These are phyloP conservation scores for Phoenoteleia sp. DNA, from an alignment of 2,888 invertebrate genomes.

Conservation along the genomic window DNA sequence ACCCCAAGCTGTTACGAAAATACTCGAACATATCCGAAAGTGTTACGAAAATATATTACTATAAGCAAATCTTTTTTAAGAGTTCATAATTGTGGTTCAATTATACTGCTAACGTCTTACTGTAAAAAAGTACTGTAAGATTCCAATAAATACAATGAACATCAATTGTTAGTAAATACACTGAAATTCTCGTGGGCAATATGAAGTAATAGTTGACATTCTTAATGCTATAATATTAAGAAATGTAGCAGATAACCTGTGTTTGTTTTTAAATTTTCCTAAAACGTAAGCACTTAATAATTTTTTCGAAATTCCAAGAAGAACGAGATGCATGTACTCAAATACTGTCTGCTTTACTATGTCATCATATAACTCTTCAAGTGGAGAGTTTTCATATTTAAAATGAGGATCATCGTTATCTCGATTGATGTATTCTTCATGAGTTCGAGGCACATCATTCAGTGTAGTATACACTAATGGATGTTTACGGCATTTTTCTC, in stretches of 20 bases:
- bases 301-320: slow-evolving; percentile 21
- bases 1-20: too few species aligned
- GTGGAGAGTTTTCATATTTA: not conserved
- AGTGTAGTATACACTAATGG: not conserved
- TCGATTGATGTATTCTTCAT: slow-evolving; percentile 34
- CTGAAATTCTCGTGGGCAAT: slow-evolving; percentile 20
- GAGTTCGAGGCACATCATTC: not conserved
- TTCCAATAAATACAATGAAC: too few species aligned
- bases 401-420: slow-evolving; percentile 12
- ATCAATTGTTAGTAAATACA: too few species aligned
- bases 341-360: slow-evolving; percentile 4
- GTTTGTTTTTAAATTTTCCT: slow-evolving; percentile 10
- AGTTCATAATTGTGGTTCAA: too few species aligned
- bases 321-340: slow-evolving; percentile 35
- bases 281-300: not conserved
- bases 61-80: too few species aligned
- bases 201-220: not conserved
- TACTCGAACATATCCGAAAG: too few species aligned
- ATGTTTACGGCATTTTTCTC: not conserved
- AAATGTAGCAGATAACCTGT: not conserved
- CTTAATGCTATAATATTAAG: not conserved
- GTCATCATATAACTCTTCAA: not conserved
- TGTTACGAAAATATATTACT: too few species aligned
- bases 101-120: too few species aligned
- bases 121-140: too few species aligned